phyloP scores from a whole-genome alignment of 1,140 invertebrate species.

The Drosophila ironensis region DNA sequence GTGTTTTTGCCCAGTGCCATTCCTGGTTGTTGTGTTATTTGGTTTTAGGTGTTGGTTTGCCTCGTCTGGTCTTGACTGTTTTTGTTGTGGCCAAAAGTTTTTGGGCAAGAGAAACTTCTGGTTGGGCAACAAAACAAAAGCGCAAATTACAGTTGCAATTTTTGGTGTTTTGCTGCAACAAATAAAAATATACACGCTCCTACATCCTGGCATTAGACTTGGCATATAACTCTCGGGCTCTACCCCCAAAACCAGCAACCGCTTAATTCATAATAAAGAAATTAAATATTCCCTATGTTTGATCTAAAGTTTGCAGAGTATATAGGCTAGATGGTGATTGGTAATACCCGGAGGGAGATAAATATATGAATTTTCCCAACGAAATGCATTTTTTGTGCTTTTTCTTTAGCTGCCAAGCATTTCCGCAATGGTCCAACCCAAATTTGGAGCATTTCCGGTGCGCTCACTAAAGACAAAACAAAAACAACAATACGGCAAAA shows the following conservation, averaged over 20 bases:
- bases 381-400: conserved; percentile 12
- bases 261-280: background rate
- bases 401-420: conserved; percentile 49
- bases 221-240: background rate
- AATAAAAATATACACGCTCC: background rate
- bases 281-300: conserved; percentile 2
- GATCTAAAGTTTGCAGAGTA: too few species aligned
- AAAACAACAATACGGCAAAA: background rate
- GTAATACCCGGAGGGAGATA: too few species aligned
- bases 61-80: conserved; percentile 40
- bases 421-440: conserved; percentile 56
- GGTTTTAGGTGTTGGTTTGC: conserved; percentile 25
- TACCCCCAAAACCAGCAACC: too few species aligned
- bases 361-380: background rate
- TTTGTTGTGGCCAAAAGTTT: conserved; percentile 59
- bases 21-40: background rate
- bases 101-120: conserved; percentile 53
- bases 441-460: conserved; percentile 77
- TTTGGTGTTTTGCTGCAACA: conserved; percentile 39
- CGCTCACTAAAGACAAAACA: conserved; percentile 51
- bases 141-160: conserved; percentile 70
- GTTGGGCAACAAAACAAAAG: conserved; percentile 67
- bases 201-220: background rate
- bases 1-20: conserved; percentile 18
- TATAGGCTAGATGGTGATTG: too few species aligned